Evolutionary conservation across 2,113 vertebrate genomes (phyloP).

Genomic region (Chionodraco myersi): DNA sequence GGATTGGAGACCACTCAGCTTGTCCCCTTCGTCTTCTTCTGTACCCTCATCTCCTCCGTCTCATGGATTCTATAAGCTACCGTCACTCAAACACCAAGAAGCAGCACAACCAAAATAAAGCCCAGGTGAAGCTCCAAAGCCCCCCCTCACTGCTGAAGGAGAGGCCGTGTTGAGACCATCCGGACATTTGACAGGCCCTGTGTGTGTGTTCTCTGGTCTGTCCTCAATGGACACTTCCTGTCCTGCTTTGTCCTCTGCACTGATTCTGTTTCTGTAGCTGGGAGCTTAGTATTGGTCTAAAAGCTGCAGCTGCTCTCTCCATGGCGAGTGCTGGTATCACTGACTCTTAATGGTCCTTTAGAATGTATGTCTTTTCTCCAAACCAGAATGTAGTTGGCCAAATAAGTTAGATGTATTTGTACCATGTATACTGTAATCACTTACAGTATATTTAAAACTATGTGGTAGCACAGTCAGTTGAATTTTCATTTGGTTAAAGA

Average conservation of each 20-base stretch:
- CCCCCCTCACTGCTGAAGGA: neutral
- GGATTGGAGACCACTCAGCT: constrained; percentile 21
- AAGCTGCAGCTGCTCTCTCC: neutral
- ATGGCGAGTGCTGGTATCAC: neutral
- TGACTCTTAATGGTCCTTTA: too few relatives aligned
- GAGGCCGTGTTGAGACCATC: neutral
- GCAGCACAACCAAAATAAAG: constrained; percentile 3
- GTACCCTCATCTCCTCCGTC: constrained; percentile 26
- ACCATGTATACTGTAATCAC: neutral
- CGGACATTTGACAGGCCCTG: neutral
- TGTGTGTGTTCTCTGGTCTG: neutral
- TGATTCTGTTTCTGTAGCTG: neutral
- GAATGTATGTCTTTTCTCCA: neutral
- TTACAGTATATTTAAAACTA: neutral
- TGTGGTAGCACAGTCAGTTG: neutral
- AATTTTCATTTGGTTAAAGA: neutral
- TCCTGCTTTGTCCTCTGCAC: constrained; percentile 5
- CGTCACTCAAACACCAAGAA: constrained; percentile 4
- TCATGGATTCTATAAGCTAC: constrained; percentile 28
- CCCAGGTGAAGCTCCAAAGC: neutral
- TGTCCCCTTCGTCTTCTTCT: neutral
- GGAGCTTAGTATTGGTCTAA: neutral
- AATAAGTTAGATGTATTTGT: neutral
- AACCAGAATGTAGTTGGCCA: constrained; percentile 1
- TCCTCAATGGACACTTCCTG: neutral